Conservation (phyloP, 37 sponge, comb jelly and placozoan genomes). For the Aplysina aerophoba region DNA sequence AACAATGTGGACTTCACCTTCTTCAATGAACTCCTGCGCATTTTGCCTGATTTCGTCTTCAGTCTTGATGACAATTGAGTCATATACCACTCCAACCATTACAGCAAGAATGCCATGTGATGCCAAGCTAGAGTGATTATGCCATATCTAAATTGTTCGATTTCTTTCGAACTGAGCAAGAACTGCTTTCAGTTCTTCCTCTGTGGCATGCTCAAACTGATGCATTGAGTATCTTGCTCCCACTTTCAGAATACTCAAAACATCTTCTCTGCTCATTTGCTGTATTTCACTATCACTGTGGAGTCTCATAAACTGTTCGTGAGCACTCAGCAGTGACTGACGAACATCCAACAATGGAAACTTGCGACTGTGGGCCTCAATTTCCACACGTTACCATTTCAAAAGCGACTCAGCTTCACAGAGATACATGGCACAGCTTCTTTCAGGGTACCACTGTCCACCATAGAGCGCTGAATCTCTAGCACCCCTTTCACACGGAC, state of each 20-base stretch:
- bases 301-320: not conserved
- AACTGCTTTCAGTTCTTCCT: too few relatives aligned
- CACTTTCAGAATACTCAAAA: not conserved
- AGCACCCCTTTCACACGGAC: too few relatives aligned
- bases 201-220: too few relatives aligned
- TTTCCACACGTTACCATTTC: not conserved
- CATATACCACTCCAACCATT: not conserved
- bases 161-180: too few relatives aligned
- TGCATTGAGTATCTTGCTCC: too few relatives aligned
- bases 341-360: not conserved
- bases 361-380: not conserved
- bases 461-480: not conserved
- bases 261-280: not conserved
- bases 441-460: not conserved
- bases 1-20: constrained; percentile 34
- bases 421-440: not conserved
- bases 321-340: not conserved
- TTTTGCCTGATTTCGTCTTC: not conserved
- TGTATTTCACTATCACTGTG: not conserved
- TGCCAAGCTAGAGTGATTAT: constrained; percentile 29
- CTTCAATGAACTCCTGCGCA: constrained; percentile 18
- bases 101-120: constrained; percentile 26
- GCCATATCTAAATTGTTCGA: constrained; percentile 22
- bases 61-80: constrained; percentile 28
- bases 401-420: not conserved